Evolutionary conservation across 2,888 invertebrate genomes (phyloP), one percentile per base, ranked within the genome.

Genomic region (Boloria selene): DNA sequence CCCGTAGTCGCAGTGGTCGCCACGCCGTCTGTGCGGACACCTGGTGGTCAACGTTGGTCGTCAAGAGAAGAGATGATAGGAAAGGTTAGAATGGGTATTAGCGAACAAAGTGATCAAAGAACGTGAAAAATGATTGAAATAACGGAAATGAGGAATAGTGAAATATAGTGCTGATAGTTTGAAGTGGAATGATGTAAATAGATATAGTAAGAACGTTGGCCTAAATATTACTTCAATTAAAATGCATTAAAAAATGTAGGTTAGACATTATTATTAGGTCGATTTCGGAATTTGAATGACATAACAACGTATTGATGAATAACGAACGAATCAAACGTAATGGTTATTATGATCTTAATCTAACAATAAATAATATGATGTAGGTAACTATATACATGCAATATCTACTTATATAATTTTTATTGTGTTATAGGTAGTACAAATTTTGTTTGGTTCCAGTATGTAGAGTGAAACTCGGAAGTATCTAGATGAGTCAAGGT

Each of bases 21-120:
- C 83, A 90, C 90, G 83, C 91, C 93, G 92, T 94, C 94, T 87
- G 93, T 90, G 87, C 94, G 93, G 79, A 94, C 93, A 89, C 94
- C 94, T 94, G 88, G 81, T 71, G 89, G 87, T 90, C 88, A 90
- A 88, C 85, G 83, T 75, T 77, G 86, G 83, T 79, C 78, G 88
- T 90, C 88, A 89, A 88, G 86, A 88, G 90, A 91, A 90, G 86
- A 89, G 86, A 84, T 84, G 86, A 86, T 80, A 82, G 86, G 84
- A 86, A 74, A 85, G 83, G 79, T 81, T 72, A 75, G 73, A 72
- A 69, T 70, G 70, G 63, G 64, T 45, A 69, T 72, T 68, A 70
- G 67, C 49, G 13, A 26, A 10, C 22, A 17, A 56, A 44, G 53
- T 51, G 50, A 50, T 17, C 56, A 49, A 49, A 22, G 52, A 53